Evolutionary conservation across 1,140 invertebrate species (phyloP).

Genomic region (Bombus ignitus): DNA sequence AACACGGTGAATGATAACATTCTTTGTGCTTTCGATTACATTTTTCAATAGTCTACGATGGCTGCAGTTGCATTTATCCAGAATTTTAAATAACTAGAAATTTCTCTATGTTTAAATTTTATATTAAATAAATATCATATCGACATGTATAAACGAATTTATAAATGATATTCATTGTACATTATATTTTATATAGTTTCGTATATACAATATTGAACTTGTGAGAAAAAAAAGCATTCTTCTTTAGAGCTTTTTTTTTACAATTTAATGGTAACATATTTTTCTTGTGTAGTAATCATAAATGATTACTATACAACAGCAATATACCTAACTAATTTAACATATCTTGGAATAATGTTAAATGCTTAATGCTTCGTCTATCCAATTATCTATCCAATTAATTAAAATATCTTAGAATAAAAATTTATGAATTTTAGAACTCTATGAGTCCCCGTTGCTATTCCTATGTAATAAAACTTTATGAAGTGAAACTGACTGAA

Average conservation of each 20-base stretch:
- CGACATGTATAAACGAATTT: too few species aligned
- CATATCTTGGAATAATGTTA: not conserved
- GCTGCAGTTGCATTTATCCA: too few species aligned
- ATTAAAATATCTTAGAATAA: not conserved
- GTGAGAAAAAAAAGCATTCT: not conserved
- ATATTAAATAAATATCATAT: too few species aligned
- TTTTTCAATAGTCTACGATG: not conserved
- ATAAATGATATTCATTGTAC: too few species aligned
- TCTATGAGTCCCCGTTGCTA: not conserved
- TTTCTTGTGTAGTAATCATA: not conserved
- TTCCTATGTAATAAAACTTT: not conserved
- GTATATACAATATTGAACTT: not conserved
- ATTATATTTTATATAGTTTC: too few species aligned
- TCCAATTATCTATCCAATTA: not conserved
- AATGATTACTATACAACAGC: not conserved
- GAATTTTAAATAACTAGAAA: too few species aligned
- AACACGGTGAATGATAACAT: not conserved
- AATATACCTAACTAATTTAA: not conserved
- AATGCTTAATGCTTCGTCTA: not conserved
- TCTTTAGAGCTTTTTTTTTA: not conserved
- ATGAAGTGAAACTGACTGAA: not conserved
- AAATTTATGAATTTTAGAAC: not conserved
- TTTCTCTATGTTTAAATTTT: too few species aligned
- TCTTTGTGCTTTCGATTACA: not conserved
- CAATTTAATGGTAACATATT: not conserved